A percentile compares a stretch with the other conserved stretches of the same genome.
Evolutionary conservation across 2,797 vertebrate genomes (phyloP).

Genomic region (Sebastiscus albofasciatus): DNA sequence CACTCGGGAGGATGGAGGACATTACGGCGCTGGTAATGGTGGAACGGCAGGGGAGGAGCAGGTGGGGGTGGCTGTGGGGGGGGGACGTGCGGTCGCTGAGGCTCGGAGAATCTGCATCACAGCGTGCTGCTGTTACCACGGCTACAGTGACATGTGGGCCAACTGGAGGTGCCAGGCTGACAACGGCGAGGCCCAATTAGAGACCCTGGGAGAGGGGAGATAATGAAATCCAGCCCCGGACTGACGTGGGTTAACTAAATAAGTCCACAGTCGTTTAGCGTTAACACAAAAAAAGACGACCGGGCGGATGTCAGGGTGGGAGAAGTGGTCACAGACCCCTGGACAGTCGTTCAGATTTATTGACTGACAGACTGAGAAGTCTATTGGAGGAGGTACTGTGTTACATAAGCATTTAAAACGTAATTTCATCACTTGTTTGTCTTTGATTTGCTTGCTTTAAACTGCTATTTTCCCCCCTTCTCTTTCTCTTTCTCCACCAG

Average conservation of each 20-base stretch:
- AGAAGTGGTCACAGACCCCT: constrained; percentile 41
- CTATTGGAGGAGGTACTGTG: neutral
- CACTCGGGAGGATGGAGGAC: constrained; percentile 50
- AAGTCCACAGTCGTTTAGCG: constrained; percentile 73
- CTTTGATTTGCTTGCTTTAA: neutral
- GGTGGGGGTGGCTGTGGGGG: constrained; percentile 29
- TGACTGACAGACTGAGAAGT: constrained; percentile 27
- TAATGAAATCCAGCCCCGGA: constrained; percentile 77
- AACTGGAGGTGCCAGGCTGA: constrained; percentile 80
- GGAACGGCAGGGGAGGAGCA: constrained; percentile 31
- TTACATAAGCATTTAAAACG: neutral
- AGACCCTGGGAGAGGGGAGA: constrained; percentile 76
- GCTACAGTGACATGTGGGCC: constrained; percentile 77
- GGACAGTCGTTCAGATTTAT: constrained; percentile 35
- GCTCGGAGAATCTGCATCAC: constrained; percentile 69
- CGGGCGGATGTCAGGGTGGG: constrained; percentile 45
- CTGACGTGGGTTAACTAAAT: constrained; percentile 80
- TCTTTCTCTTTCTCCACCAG: neutral
- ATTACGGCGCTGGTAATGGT: constrained; percentile 56
- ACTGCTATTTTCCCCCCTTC: neutral
- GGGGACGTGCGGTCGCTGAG: constrained; percentile 39
- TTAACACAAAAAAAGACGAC: constrained; percentile 64
- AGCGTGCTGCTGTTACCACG: constrained; percentile 81
- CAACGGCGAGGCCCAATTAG: constrained; percentile 82
- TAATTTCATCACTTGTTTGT: neutral